Evolutionary conservation across 2,888 invertebrate genomes (phyloP).

Genomic region (Melieria omissa): DNA sequence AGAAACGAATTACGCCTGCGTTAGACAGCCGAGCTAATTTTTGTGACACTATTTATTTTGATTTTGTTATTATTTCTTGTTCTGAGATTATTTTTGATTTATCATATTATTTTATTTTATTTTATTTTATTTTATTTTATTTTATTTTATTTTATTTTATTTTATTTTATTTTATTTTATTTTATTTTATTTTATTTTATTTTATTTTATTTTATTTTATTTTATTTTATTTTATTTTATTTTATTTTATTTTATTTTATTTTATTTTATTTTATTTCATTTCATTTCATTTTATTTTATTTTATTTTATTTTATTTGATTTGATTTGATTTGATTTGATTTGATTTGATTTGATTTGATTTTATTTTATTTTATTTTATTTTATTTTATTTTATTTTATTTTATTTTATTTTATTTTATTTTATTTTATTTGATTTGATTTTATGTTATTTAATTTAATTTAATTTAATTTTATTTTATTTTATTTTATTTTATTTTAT

Average conservation of each 20-base stretch:
- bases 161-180: background rate
- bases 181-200: background rate
- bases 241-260: background rate
- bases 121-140: constrained; percentile 2
- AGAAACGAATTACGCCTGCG: no score
- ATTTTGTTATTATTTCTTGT: no score
- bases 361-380: no score
- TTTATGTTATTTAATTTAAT: no score
- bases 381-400: background rate
- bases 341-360: no score
- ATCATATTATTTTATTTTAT: constrained; percentile 3
- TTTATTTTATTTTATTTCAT: background rate
- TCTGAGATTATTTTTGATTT: no score
- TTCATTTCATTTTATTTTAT: background rate
- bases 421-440: no score
- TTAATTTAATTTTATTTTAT: no score
- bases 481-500: no score
- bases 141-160: constrained; percentile 2
- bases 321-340: background rate
- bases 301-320: background rate
- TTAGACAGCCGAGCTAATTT: no score
- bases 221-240: background rate
- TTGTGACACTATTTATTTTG: no score
- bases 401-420: no score
- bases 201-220: background rate